These are phyloP conservation scores for Chrysogorgia sp. DNA, from an alignment of 92 coral and sea anemone genomes.

Conservation along the genomic window DNA sequence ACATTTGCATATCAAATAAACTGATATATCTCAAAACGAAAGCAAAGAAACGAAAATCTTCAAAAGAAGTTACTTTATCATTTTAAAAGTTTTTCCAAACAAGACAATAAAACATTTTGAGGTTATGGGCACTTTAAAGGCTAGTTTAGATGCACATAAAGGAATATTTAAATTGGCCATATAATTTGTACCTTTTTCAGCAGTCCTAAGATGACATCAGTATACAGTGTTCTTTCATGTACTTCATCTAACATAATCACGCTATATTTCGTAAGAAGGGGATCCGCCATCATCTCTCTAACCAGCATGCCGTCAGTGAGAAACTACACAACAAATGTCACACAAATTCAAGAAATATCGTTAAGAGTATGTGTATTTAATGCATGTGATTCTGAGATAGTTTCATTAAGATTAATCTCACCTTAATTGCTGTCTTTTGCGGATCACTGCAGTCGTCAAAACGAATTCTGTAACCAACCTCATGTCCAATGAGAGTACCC, in stretches of 20 bases:
- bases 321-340: conserved; percentile 57
- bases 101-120: too few species aligned
- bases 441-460: conserved; percentile 96
- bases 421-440: conserved; percentile 75
- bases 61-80: too few species aligned
- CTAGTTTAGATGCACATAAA: too few species aligned
- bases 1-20: too few species aligned
- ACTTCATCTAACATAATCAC: conserved; percentile 97
- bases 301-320: conserved; percentile 95
- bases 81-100: too few species aligned
- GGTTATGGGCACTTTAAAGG: too few species aligned
- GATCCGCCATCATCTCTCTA: conserved; percentile 95
- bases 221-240: conserved; percentile 92
- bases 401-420: background rate
- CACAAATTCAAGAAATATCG: background rate
- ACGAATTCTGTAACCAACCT: conserved; percentile 92
- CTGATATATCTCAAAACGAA: too few species aligned
- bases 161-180: too few species aligned
- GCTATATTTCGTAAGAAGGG: conserved; percentile 85
- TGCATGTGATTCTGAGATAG: background rate
- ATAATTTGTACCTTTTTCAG: conserved; percentile 77
- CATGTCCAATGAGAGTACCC: conserved; percentile 85
- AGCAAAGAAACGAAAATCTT: too few species aligned
- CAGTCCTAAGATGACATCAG: conserved; percentile 91
- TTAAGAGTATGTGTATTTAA: background rate